A percentile compares a stretch with the other conserved stretches of the same genome.
phyloP scores from a whole-genome alignment of 2,113 vertebrate species.

The Ophthalmolycus amberensis region DNA sequence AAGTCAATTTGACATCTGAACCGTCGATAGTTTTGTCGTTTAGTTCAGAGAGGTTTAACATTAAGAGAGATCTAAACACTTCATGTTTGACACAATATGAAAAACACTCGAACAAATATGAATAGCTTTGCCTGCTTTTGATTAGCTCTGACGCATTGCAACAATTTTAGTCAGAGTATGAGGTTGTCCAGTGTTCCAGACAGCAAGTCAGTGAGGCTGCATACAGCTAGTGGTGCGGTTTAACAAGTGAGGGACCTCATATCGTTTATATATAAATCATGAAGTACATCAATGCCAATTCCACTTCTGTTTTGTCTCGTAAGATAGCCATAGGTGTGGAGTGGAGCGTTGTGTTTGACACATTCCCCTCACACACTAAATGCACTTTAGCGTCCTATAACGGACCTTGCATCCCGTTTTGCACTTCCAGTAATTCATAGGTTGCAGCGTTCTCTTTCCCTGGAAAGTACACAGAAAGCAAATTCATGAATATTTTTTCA shows the following conservation, averaged over 20 bases:
- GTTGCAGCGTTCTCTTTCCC: conserved; percentile 2
- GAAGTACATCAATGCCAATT: neutral
- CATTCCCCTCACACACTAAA: neutral
- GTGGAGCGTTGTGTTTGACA: neutral
- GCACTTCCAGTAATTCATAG: neutral
- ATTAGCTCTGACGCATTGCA: neutral
- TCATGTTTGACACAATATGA: neutral
- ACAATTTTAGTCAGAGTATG: neutral
- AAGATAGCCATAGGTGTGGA: neutral
- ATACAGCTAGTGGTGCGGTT: neutral
- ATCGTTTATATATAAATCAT: neutral
- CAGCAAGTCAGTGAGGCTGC: conserved; percentile 1
- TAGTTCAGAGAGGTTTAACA: neutral
- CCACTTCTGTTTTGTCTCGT: neutral
- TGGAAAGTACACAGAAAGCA: neutral
- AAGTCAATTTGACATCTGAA: neutral
- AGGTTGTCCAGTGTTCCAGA: neutral
- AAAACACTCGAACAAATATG: neutral
- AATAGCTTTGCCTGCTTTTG: neutral
- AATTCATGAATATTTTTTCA: conserved; percentile 18
- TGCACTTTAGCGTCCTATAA: neutral
- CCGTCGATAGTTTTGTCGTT: too few species aligned
- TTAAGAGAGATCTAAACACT: neutral
- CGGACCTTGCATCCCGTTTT: conserved; percentile 2
- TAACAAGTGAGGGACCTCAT: neutral